Conservation (phyloP, 1,140 invertebrate species). For the Macrosteles quadrilineatus region DNA sequence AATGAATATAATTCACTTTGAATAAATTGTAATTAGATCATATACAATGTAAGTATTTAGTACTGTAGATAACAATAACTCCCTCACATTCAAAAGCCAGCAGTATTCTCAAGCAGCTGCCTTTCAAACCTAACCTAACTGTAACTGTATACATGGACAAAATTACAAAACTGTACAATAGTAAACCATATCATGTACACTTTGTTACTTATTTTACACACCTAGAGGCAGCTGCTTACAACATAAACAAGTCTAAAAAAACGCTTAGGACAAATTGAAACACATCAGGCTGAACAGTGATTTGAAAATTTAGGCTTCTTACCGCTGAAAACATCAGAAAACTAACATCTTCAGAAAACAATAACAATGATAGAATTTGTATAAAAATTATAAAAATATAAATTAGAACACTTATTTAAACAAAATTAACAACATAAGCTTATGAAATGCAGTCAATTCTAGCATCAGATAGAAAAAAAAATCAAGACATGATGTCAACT, state of each 20-base stretch:
- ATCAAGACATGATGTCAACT: no score
- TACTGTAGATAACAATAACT: conserved; percentile 21
- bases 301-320: no score
- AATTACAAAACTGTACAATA: conserved; percentile 26
- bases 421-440: no score
- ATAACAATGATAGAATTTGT: no score
- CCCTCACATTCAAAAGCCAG: conserved; percentile 3
- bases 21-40: conserved; percentile 22
- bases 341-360: no score
- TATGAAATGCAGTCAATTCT: no score
- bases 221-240: not conserved
- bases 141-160: conserved; percentile 14
- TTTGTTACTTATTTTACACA: not conserved
- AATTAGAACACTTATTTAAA: no score
- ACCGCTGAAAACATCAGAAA: no score
- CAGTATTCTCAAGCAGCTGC: not conserved
- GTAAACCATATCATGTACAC: conserved; percentile 16
- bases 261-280: no score
- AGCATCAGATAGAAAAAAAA: no score
- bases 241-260: not conserved
- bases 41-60: conserved; percentile 21
- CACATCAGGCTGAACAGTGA: no score
- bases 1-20: conserved; percentile 3
- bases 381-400: no score
- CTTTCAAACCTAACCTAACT: not conserved